Evolutionary conservation across 2,797 vertebrate species (phyloP).

Genomic region (Tapera naevia): DNA sequence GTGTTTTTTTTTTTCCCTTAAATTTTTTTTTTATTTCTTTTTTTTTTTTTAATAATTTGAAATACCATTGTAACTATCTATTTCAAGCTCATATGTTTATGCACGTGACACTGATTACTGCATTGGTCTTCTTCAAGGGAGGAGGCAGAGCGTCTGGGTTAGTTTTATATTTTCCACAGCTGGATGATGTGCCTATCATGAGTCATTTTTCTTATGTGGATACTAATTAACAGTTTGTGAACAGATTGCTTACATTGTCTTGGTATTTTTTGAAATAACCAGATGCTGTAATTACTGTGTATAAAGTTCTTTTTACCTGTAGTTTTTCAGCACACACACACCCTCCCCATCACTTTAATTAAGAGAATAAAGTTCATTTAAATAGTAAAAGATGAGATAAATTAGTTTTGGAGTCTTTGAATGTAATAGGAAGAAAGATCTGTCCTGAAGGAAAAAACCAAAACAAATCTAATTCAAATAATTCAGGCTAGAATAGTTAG

Average conservation of each 20-base stretch:
- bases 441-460: background rate
- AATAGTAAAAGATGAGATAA: background rate
- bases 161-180: background rate
- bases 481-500: background rate
- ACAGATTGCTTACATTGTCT: conserved; percentile 34
- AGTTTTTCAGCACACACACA: background rate
- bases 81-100: background rate
- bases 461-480: background rate
- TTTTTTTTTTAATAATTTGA: background rate
- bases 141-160: background rate
- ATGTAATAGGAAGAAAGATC: background rate
- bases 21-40: background rate
- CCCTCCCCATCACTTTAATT: background rate
- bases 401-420: background rate
- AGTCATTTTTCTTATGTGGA: background rate
- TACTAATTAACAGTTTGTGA: conserved; percentile 40
- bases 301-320: background rate
- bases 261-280: background rate
- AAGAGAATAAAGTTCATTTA: background rate
- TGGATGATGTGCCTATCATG: background rate
- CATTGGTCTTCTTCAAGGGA: background rate
- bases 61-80: background rate
- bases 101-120: background rate
- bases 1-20: accelerated
- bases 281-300: conserved; percentile 35